Evolutionary conservation across 2,797 vertebrate species (phyloP), one percentile per base, ranked within the genome.

Genomic region (Poeciliopsis paucimaculata): DNA sequence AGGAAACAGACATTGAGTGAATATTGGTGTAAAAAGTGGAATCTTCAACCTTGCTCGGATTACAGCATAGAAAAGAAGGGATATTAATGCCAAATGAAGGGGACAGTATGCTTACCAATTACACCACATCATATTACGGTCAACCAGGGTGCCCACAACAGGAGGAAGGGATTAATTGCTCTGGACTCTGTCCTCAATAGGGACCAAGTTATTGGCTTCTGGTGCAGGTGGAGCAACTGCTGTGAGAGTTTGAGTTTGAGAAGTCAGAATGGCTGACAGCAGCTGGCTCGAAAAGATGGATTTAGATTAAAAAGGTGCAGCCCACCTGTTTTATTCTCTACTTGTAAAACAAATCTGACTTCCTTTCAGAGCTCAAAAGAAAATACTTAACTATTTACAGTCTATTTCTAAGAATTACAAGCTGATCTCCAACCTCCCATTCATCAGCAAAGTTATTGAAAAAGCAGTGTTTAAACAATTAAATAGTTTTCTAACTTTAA

Each of bases 81-180:
- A 97, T 98, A 97, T 98, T 98, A 98, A 97, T 98, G 97, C 98
- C 97, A 97, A 98, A 96, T 96, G 95, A 96, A 96, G 96, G 96
- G 96, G 97, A 98, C 96, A 97, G 97, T 96, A 96, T 89, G 94
- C 96, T 97, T 97, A 98, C 97, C 97, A 98, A 99, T 99, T 98
- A 98, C 95, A 96, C 96, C 96, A 96, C 95, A 97, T 96, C 96
- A 96, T 96, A 94, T 97, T 97, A 97, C 96, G 95, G 96, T 97
- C 96, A 96, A 97, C 96, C 96, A 89, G 93, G 96, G 96, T 94
- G 93, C 96, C 97, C 98, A 98, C 97, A 98, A 97, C 97, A 96
- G 95, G 96, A 97, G 97, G 96, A 96, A 95, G 96, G 97, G 96
- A 98, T 99, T 99, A 99, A 99, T 99, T 98, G 98, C 97, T 97